These are phyloP conservation scores for Gymnarchus niloticus DNA, from an alignment of 2,113 vertebrate genomes.

Conservation along the genomic window DNA sequence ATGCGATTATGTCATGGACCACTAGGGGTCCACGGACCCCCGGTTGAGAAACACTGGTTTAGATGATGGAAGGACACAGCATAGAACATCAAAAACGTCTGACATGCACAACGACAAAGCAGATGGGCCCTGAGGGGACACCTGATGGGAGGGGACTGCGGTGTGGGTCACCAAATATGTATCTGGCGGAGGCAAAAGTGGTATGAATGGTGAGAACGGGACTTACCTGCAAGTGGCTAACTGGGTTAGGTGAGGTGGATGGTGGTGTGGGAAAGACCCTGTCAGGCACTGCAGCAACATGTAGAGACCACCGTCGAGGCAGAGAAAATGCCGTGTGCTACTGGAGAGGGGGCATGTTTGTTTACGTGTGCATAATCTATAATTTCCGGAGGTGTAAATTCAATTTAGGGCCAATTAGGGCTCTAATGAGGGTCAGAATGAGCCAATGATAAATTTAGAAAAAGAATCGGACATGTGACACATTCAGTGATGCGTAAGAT, in stretches of 20 bases:
- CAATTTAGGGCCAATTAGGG: background rate
- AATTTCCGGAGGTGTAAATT: background rate
- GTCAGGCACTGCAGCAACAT: background rate
- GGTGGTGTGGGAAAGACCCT: background rate
- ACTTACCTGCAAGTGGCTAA: background rate
- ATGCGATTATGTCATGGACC: too few relatives aligned
- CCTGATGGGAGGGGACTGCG: background rate
- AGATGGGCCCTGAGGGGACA: background rate
- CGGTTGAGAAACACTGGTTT: too few relatives aligned
- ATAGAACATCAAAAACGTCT: too few relatives aligned
- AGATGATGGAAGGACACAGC: too few relatives aligned
- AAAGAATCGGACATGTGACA: background rate
- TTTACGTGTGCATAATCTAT: background rate
- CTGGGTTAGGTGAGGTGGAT: background rate
- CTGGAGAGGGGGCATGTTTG: background rate
- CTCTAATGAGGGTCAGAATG: slow-evolving; percentile 3
- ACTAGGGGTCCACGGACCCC: too few relatives aligned
- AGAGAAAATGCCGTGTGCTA: background rate
- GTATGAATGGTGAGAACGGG: background rate
- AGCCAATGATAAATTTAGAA: background rate
- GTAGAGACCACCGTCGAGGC: background rate
- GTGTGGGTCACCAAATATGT: background rate
- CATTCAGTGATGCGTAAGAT: background rate
- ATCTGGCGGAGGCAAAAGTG: background rate
- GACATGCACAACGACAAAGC: background rate